phyloP scores from a whole-genome alignment of 1,140 invertebrate species.

The Drosophila lini region DNA sequence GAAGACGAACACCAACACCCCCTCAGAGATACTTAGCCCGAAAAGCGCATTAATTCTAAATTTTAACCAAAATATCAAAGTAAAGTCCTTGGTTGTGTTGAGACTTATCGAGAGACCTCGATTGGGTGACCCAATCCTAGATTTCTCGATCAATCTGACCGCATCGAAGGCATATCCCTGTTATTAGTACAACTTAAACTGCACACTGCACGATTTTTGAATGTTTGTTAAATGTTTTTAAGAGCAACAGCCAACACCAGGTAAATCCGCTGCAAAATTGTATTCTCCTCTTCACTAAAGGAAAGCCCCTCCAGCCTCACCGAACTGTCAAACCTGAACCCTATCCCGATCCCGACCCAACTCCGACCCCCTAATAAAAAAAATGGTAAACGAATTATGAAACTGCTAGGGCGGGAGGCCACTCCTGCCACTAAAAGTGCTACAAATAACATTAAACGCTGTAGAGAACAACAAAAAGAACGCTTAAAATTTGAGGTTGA shows the following conservation, averaged over 20 bases:
- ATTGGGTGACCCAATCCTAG: too few relatives aligned
- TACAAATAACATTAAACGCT: slow-evolving; percentile 72
- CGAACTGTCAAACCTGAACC: background rate
- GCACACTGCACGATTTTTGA: slow-evolving; percentile 80
- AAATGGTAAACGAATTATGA: slow-evolving; percentile 84
- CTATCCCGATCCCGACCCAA: background rate
- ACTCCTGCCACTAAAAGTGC: slow-evolving; percentile 69
- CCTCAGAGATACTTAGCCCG: slow-evolving; percentile 55
- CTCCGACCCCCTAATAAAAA: background rate
- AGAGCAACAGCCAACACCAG: slow-evolving; percentile 44
- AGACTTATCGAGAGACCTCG: background rate
- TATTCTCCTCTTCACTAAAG: slow-evolving; percentile 55
- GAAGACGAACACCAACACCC: slow-evolving; percentile 30
- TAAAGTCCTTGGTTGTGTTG: slow-evolving; percentile 25
- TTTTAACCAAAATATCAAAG: slow-evolving; percentile 42
- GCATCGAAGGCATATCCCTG: slow-evolving; percentile 47
- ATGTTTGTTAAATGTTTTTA: slow-evolving; percentile 80
- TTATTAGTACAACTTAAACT: slow-evolving; percentile 83
- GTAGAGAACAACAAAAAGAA: slow-evolving; percentile 72
- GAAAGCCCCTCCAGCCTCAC: slow-evolving; percentile 20
- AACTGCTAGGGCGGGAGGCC: slow-evolving; percentile 54
- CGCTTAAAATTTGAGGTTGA: slow-evolving; percentile 83
- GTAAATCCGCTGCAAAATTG: slow-evolving; percentile 74
- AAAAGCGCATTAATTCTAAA: slow-evolving; percentile 49
- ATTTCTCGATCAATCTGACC: slow-evolving; percentile 1